A percentile compares a stretch with the other conserved stretches of the same genome.
phyloP scores from a whole-genome alignment of 2,888 invertebrate genomes.

The Dromius quadrimaculatus region DNA sequence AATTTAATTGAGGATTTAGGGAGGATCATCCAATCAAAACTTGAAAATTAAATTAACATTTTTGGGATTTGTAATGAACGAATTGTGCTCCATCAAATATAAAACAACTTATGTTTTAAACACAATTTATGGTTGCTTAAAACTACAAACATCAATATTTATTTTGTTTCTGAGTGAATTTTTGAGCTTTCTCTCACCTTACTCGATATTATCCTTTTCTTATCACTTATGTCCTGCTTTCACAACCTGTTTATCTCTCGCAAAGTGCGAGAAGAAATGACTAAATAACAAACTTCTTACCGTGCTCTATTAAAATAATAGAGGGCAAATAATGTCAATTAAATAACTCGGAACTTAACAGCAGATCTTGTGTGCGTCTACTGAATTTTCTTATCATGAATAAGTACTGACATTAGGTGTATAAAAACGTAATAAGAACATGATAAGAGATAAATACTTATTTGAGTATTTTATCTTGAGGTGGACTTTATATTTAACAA shows the following conservation, averaged over 20 bases:
- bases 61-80: no score
- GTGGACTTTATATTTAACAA: neutral
- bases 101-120: no score
- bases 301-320: slow-evolving; percentile 45
- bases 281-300: neutral
- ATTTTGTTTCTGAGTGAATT: no score
- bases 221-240: no score
- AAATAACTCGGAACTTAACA: slow-evolving; percentile 21
- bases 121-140: no score
- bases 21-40: no score
- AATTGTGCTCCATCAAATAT: no score
- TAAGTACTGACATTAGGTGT: neutral
- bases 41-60: no score
- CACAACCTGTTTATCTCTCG: neutral
- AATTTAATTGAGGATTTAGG: no score
- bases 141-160: no score
- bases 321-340: slow-evolving; percentile 50
- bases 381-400: neutral
- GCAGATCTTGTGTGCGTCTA: neutral
- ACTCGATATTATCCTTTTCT: no score
- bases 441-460: neutral
- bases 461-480: neutral
- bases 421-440: neutral
- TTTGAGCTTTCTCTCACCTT: no score
- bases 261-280: slow-evolving; percentile 18